Conservation (phyloP, 2,113 vertebrate species). For the Muntiacus reevesi region DNA sequence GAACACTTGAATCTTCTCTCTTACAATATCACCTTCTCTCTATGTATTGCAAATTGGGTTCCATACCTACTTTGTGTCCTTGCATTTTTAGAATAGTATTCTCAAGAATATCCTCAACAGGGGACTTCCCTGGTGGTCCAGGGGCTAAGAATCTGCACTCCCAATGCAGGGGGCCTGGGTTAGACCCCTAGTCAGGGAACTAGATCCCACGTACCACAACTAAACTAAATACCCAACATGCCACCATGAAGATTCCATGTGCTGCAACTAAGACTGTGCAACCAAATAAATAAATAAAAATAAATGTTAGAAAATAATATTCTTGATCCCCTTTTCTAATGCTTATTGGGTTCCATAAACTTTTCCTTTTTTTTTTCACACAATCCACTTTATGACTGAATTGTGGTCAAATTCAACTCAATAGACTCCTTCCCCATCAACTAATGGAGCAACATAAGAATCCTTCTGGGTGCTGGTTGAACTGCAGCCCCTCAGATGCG, state of each 20-base stretch:
- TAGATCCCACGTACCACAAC: fast-evolving
- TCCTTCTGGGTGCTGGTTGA: background rate
- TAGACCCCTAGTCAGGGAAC: background rate
- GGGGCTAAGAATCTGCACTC: background rate
- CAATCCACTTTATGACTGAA: background rate
- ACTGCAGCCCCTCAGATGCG: background rate
- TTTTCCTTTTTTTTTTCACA: background rate
- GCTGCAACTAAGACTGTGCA: background rate
- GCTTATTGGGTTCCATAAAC: background rate
- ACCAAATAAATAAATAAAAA: background rate
- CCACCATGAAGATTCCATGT: background rate
- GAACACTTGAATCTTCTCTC: background rate
- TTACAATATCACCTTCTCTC: background rate
- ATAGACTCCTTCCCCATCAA: background rate
- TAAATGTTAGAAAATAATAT: background rate
- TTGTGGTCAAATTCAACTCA: background rate
- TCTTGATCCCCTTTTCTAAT: background rate
- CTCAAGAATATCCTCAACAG: background rate
- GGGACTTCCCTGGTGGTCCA: background rate
- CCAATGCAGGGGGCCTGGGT: background rate
- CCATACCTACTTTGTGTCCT: background rate
- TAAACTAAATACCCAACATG: background rate
- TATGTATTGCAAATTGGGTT: background rate
- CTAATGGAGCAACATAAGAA: background rate
- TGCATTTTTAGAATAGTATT: background rate